Evolutionary conservation across 2,888 invertebrate species (phyloP).

Genomic region (Disparrhopalites patrizii): DNA sequence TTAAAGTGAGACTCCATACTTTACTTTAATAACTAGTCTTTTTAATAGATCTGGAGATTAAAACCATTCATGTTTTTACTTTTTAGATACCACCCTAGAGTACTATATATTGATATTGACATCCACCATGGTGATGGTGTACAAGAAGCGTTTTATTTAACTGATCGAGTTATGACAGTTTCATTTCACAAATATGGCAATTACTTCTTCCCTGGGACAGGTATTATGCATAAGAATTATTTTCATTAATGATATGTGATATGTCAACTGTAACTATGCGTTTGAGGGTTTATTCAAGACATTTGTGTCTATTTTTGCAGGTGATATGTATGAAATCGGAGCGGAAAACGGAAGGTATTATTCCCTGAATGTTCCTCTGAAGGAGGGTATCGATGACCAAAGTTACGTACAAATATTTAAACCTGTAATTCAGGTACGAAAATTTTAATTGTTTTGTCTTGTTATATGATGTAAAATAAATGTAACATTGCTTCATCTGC

Average conservation of each 20-base stretch:
- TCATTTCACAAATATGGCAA: slow-evolving; percentile 99
- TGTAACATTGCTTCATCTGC: background rate
- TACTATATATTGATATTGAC: slow-evolving; percentile 97
- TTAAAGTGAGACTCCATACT: slow-evolving; percentile 57
- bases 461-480: background rate
- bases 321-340: slow-evolving; percentile 98
- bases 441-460: background rate
- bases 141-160: slow-evolving; percentile 95
- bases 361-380: slow-evolving; percentile 95
- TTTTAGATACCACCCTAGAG: slow-evolving; percentile 81
- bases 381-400: slow-evolving; percentile 94
- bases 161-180: slow-evolving; percentile 98
- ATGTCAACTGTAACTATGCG: background rate
- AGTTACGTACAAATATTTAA: slow-evolving; percentile 91
- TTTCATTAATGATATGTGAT: background rate
- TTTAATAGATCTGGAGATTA: too few species aligned
- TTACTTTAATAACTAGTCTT: too few species aligned
- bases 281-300: background rate
- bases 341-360: slow-evolving; percentile 94
- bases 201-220: slow-evolving; percentile 97
- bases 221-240: slow-evolving; percentile 45
- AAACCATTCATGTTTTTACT: background rate
- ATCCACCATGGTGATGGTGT: slow-evolving; percentile 97
- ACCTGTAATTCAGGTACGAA: slow-evolving; percentile 67
- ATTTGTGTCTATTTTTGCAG: slow-evolving; percentile 43